Conservation (phyloP, 2,888 invertebrate genomes). For the Eudemis profundana region DNA sequence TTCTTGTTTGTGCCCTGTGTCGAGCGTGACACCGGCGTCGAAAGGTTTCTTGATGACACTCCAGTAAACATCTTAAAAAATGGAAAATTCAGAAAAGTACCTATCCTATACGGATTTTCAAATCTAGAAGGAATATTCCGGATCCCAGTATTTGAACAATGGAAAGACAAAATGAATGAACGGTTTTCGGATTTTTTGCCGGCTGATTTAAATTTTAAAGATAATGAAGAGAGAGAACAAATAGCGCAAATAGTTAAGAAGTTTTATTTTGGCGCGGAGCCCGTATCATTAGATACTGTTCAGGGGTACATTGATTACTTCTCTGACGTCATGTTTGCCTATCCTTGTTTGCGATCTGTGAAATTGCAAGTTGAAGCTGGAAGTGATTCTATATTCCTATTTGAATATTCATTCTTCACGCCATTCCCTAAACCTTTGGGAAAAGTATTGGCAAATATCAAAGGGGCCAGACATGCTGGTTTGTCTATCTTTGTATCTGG, state of each 20-base stretch:
- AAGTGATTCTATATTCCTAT: slow-evolving; percentile 60
- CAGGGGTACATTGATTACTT: slow-evolving; percentile 58
- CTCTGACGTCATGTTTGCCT: slow-evolving; percentile 64
- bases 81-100: slow-evolving; percentile 54
- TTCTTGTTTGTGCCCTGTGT: slow-evolving; percentile 28
- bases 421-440: slow-evolving; percentile 49
- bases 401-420: slow-evolving; percentile 57
- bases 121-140: slow-evolving; percentile 60
- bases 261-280: slow-evolving; percentile 62
- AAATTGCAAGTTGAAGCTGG: slow-evolving; percentile 54
- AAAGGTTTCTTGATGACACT: slow-evolving; percentile 55
- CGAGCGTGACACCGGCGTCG: slow-evolving; percentile 33
- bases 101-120: slow-evolving; percentile 60
- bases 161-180: slow-evolving; percentile 61
- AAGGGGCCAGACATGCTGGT: slow-evolving; percentile 58
- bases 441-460: slow-evolving; percentile 46
- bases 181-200: slow-evolving; percentile 67
- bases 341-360: slow-evolving; percentile 54
- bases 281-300: slow-evolving; percentile 51
- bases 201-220: slow-evolving; percentile 59
- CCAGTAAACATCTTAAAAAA: slow-evolving; percentile 58
- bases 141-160: slow-evolving; percentile 52
- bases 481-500: slow-evolving; percentile 51
- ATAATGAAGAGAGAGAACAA: slow-evolving; percentile 53
- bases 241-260: slow-evolving; percentile 55